Evolutionary conservation across 2,888 invertebrate species (phyloP).

Genomic region (Nomada flava): DNA sequence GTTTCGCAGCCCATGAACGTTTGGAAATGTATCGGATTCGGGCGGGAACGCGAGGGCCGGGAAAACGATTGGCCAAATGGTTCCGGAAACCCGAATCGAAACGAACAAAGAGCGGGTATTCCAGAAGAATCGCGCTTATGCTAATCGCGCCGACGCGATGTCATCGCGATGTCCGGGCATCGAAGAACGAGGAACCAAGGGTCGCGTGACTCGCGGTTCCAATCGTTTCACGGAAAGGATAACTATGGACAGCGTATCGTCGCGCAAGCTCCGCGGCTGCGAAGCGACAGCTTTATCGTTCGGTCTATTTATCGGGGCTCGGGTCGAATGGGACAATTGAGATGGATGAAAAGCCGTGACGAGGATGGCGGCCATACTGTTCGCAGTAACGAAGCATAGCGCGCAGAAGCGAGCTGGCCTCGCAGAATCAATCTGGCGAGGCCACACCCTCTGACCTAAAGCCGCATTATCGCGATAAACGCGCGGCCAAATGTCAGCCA

Average conservation of each 20-base stretch:
- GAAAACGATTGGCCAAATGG: no score
- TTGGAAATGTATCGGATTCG: no score
- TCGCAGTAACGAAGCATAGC: conserved; percentile 73
- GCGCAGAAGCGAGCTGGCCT: conserved; percentile 79
- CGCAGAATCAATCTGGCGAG: conserved; percentile 82
- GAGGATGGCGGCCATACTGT: conserved; percentile 74
- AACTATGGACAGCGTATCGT: conserved; percentile 61
- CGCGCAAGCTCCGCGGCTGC: conserved; percentile 38
- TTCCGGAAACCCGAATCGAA: no score
- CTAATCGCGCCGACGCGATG: no score
- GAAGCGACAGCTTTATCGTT: conserved; percentile 50
- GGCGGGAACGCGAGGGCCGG: no score
- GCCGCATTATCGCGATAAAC: conserved; percentile 76
- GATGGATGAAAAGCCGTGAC: conserved; percentile 59
- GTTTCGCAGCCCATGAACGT: no score
- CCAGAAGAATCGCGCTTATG: no score
- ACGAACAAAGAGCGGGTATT: no score
- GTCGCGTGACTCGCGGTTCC: not conserved
- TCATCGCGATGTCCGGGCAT: not conserved
- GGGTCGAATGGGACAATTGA: conserved; percentile 46
- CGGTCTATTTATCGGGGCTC: conserved; percentile 45
- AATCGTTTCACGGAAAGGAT: conserved; percentile 38
- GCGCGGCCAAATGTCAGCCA: conserved; percentile 68
- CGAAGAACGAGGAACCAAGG: not conserved
- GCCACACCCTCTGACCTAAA: conserved; percentile 84